phyloP scores from a whole-genome alignment of 2,113 vertebrate species.

The Sylvia atricapilla region DNA sequence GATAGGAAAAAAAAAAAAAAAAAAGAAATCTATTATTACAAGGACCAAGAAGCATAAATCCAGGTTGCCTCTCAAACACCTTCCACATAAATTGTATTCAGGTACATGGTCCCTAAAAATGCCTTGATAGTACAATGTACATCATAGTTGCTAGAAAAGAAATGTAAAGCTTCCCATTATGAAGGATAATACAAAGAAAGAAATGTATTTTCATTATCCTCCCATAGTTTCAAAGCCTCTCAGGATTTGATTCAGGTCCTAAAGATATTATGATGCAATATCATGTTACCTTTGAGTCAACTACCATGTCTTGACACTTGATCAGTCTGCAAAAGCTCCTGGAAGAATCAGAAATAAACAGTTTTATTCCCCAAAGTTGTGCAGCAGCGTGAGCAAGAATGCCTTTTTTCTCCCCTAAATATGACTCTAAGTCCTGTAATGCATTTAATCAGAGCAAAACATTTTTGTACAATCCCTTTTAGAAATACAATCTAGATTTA shows the following conservation, averaged over 20 bases:
- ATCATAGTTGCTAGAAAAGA: neutral
- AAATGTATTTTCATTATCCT: constrained; percentile 61
- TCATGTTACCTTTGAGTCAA: constrained; percentile 59
- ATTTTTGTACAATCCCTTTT: neutral
- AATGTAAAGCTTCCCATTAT: constrained; percentile 2
- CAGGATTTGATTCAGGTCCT: constrained; percentile 50
- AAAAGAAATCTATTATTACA: constrained; percentile 18
- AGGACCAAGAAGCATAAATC: constrained; percentile 41
- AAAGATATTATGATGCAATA: constrained; percentile 48
- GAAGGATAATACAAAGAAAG: constrained; percentile 16
- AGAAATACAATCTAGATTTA: neutral
- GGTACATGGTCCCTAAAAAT: constrained; percentile 50
- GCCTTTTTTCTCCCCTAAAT: neutral
- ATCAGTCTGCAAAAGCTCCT: constrained; percentile 42
- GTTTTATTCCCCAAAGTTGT: neutral
- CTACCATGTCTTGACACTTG: constrained; percentile 60
- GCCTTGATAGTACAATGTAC: constrained; percentile 34
- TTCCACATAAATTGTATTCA: constrained; percentile 30
- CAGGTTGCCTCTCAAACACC: neutral
- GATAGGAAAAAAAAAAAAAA: neutral
- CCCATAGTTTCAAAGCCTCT: constrained; percentile 47
- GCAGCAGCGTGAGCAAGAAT: neutral
- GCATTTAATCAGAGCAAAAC: neutral
- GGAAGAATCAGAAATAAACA: constrained; percentile 56
- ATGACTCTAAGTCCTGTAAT: neutral